Conservation (phyloP, 2,888 invertebrate species). For the Luperina nickerlii region DNA sequence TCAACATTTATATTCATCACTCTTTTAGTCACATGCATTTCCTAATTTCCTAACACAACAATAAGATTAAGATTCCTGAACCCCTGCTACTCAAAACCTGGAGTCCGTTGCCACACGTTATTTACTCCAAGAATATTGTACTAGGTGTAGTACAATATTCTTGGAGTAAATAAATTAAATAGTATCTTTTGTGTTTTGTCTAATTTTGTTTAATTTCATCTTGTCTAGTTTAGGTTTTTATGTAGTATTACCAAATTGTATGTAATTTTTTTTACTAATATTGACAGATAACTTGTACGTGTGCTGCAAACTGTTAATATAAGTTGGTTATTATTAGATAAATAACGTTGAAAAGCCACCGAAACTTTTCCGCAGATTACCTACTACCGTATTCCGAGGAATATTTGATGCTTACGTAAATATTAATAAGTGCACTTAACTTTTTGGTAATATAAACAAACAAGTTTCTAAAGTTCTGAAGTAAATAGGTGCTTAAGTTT, state of each 20-base stretch:
- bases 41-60: background rate
- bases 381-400: background rate
- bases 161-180: background rate
- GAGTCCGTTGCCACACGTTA: background rate
- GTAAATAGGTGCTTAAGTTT: background rate
- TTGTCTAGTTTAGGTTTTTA: background rate
- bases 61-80: background rate
- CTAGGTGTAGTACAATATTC: background rate
- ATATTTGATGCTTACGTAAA: background rate
- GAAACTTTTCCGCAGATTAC: background rate
- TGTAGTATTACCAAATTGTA: background rate
- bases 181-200: background rate
- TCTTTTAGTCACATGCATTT: background rate
- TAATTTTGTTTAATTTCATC: background rate
- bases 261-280: background rate
- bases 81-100: background rate
- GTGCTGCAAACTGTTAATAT: background rate
- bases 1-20: background rate
- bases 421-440: background rate
- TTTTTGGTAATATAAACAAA: slow-evolving; percentile 1
- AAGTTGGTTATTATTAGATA: background rate
- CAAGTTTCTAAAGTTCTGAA: slow-evolving; percentile 14
- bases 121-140: no score
- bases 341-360: background rate
- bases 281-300: background rate